Base-by-base conservation (phyloP, 2,888 invertebrate species). In the Lithophane semibrunnea region DNA sequence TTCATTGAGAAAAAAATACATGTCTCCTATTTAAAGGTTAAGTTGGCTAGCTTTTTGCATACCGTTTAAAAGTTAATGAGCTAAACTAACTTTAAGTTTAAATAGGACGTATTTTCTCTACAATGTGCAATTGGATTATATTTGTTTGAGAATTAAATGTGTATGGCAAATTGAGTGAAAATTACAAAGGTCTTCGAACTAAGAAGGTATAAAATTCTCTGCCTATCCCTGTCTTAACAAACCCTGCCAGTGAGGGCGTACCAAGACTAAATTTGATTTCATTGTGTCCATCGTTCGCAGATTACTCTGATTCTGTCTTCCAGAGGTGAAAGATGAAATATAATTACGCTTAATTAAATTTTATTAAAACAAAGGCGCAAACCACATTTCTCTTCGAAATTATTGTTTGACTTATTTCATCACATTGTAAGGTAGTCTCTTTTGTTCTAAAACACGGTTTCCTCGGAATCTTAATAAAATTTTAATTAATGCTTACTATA, bases 401-500 rank as follows among this genome's bases (percentile, higher is more conserved):
- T 92, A 92, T 90, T 92, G 89, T 92, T 92, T 92, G 91, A 93
- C 90, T 93, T 92, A 91, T 92, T 93, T 88, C 90, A 90, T 92
- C 91, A 91, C 88, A 92, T 91, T 92, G 88, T 91, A 88, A 89
- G 90, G 90, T 90, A 89, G 86, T 86, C 88, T 86, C 88, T 88
- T 93, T 93, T 93, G 93, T 93, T 90, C 80, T 84, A 87, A 86
- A 93, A 91, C 88, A 89, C 87, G 92, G 90, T 93, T 88, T 87
- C 82, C 88, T 79, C 71, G 84, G 87, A 88, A 90, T 92, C 91
- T 92, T 94, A 93, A 93, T 93, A 93, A 93, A 92, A 88, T 92
- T 93, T 92, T 92, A 93, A 93, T 93, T 92, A 93, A 93, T 92
- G 92, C 88, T 86, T 91, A 89, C 90, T 92, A 92, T 92, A 92